phyloP scores from a whole-genome alignment of 2,113 vertebrate genomes.

The Phaetusa simplex region DNA sequence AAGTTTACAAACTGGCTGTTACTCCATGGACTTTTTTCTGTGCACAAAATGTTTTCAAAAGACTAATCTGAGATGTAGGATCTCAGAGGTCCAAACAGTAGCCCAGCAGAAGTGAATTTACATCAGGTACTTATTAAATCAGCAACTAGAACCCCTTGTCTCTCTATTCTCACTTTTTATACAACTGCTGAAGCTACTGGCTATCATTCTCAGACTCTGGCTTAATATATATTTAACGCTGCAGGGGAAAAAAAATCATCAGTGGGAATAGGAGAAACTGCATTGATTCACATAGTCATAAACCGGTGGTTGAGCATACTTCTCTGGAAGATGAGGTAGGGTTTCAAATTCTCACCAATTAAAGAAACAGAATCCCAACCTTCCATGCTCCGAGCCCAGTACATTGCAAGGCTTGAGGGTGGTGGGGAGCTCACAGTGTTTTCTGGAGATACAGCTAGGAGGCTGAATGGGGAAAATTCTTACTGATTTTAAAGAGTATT shows the following conservation, averaged over 20 bases:
- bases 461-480: not conserved
- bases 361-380: not conserved
- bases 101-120: not conserved
- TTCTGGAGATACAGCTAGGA: not conserved
- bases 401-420: not conserved
- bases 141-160: not conserved
- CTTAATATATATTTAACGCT: not conserved
- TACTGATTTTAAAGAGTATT: not conserved
- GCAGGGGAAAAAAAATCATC: not conserved
- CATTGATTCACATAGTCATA: not conserved
- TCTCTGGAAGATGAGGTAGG: not conserved
- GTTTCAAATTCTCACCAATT: not conserved
- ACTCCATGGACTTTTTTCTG: not conserved
- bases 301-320: not conserved
- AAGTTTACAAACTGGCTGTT: not conserved
- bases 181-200: not conserved
- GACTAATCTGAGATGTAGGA: not conserved
- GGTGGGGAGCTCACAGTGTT: not conserved
- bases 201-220: not conserved
- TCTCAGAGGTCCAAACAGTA: not conserved
- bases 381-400: not conserved
- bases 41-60: not conserved
- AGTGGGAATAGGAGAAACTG: not conserved
- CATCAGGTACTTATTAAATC: not conserved
- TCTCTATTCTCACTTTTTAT: not conserved